These are phyloP conservation scores for Lepidochrysops patricia DNA, from an alignment of 2,888 invertebrate genomes.

Conservation along the genomic window DNA sequence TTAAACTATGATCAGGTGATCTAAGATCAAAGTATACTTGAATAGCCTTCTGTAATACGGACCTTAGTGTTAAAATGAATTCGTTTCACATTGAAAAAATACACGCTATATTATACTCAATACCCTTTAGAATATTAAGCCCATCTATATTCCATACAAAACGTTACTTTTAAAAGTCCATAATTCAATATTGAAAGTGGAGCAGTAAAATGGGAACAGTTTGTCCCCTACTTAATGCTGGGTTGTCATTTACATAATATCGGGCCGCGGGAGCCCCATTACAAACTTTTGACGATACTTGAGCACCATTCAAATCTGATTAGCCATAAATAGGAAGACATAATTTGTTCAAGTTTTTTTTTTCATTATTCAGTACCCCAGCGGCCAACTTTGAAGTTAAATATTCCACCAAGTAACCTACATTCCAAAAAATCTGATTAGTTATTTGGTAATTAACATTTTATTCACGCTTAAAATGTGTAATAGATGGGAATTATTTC, in stretches of 20 bases:
- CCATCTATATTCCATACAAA: not conserved
- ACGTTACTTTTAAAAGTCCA: conserved; percentile 3
- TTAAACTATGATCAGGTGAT: too few relatives aligned
- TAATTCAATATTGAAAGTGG: conserved; percentile 27
- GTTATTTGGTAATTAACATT: too few relatives aligned
- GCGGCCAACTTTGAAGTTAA: not conserved
- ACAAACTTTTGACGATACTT: conserved; percentile 59
- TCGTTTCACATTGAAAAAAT: too few relatives aligned
- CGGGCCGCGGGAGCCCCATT: conserved; percentile 41
- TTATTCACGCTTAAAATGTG: too few relatives aligned
- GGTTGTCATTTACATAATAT: conserved; percentile 66
- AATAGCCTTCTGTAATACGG: too few relatives aligned
- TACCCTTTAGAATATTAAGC: too few relatives aligned
- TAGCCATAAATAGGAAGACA: conserved; percentile 56
- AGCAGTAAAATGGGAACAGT: conserved; percentile 51
- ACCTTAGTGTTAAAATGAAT: too few relatives aligned
- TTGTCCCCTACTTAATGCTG: conserved; percentile 54
- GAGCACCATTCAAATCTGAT: conserved; percentile 64
- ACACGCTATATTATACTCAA: too few relatives aligned
- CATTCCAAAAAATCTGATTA: not conserved
- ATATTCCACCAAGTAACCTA: not conserved
- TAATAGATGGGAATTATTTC: not conserved
- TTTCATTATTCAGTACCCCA: conserved; percentile 11
- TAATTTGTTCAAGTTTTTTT: conserved; percentile 31
- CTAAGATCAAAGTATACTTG: too few relatives aligned